phyloP scores from a whole-genome alignment of 2,113 vertebrate species.

The Pelecanoides urinatrix region DNA sequence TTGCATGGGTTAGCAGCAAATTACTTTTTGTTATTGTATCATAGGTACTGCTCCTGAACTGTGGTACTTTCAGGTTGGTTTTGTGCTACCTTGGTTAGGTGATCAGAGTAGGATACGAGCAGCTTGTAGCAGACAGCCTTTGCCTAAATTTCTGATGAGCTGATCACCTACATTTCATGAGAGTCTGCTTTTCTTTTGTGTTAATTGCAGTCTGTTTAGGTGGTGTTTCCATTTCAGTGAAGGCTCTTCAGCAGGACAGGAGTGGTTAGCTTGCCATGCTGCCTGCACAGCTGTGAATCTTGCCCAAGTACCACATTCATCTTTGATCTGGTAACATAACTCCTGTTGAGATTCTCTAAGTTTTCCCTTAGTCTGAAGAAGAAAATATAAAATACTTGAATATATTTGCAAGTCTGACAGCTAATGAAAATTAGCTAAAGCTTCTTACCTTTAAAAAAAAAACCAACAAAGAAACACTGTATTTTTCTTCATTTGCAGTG shows the following conservation, averaged over 20 bases:
- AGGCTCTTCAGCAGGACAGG: background rate
- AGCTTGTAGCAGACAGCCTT: background rate
- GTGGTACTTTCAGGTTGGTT: background rate
- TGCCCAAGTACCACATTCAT: background rate
- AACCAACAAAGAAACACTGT: too few species aligned
- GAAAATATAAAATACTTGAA: background rate
- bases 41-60: background rate
- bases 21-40: background rate
- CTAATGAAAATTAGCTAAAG: background rate
- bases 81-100: background rate
- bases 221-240: background rate
- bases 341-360: background rate
- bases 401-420: background rate
- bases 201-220: background rate
- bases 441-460: background rate
- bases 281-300: background rate
- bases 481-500: rapidly evolving
- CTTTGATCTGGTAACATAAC: background rate
- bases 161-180: background rate
- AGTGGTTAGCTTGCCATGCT: background rate
- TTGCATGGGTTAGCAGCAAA: background rate
- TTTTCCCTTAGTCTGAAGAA: background rate
- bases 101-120: background rate
- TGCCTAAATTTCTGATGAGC: background rate
- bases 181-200: background rate